These are phyloP conservation scores for Aplodontia rufa DNA, from an alignment of 2,113 vertebrate genomes.

Conservation along the genomic window DNA sequence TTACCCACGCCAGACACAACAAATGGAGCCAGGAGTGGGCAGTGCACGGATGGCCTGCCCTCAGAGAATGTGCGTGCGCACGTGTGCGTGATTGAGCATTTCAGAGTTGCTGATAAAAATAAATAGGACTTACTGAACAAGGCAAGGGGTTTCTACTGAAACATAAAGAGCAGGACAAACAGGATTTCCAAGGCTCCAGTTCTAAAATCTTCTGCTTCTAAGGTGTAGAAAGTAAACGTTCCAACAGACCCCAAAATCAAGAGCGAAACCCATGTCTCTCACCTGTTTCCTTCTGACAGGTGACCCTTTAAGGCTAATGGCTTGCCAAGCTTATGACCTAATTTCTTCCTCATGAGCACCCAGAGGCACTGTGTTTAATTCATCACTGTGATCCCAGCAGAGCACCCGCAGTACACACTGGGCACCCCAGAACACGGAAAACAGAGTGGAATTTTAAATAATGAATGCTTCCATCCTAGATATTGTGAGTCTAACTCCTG, in stretches of 20 bases:
- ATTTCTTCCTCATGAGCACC: not conserved
- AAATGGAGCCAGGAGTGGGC: constrained; percentile 52
- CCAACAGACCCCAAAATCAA: not conserved
- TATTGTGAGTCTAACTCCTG: not conserved
- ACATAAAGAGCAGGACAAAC: not conserved
- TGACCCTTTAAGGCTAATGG: not conserved
- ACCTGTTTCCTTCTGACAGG: not conserved
- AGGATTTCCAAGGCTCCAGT: not conserved
- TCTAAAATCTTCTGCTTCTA: not conserved
- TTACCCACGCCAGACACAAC: constrained; percentile 58
- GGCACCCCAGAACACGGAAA: not conserved
- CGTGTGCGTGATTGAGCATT: not conserved
- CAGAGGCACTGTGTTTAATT: not conserved
- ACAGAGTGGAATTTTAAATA: constrained; percentile 1
- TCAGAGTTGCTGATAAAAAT: not conserved
- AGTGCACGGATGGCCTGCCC: not conserved
- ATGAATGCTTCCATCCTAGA: not conserved
- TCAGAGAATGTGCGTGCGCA: not conserved
- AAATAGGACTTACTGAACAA: not conserved
- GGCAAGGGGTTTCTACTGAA: not conserved
- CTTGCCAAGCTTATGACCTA: too few relatives aligned
- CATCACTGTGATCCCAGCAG: not conserved
- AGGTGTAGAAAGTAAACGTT: not conserved
- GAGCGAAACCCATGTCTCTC: not conserved
- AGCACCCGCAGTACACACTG: not conserved